Evolutionary conservation across 2,113 vertebrate genomes (phyloP).

Genomic region (Rhabdornis inornatus): DNA sequence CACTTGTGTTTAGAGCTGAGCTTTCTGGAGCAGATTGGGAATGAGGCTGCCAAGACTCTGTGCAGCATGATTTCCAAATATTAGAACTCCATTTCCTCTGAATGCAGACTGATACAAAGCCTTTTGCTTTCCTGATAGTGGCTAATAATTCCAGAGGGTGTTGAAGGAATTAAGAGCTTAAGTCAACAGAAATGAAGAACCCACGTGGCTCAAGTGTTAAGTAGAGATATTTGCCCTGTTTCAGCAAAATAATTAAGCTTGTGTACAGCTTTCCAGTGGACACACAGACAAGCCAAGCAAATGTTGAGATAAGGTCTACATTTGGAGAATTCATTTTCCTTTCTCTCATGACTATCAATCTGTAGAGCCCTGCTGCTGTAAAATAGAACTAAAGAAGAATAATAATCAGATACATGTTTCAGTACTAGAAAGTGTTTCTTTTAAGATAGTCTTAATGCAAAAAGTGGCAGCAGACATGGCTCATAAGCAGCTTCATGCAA

Average conservation of each 20-base stretch:
- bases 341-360: background rate
- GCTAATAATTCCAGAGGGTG: conserved; percentile 1
- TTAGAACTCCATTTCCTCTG: background rate
- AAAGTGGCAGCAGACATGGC: conserved; percentile 11
- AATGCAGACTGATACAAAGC: background rate
- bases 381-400: background rate
- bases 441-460: background rate
- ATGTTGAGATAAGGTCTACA: background rate
- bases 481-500: background rate
- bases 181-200: background rate
- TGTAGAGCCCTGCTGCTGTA: background rate
- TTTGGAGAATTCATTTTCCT: background rate
- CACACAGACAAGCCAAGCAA: background rate
- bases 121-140: background rate
- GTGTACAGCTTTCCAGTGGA: background rate
- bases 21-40: conserved; percentile 17
- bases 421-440: background rate
- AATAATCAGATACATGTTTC: background rate
- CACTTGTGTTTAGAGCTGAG: background rate
- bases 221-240: background rate
- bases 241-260: background rate
- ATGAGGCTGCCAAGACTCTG: background rate
- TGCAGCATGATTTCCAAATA: conserved; percentile 25
- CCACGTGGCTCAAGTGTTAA: background rate
- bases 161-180: background rate